Percentiles rank a stretch among this genome's conserved stretches.
Conservation (phyloP, 2,113 vertebrate species). For the Strix uralensis region DNA sequence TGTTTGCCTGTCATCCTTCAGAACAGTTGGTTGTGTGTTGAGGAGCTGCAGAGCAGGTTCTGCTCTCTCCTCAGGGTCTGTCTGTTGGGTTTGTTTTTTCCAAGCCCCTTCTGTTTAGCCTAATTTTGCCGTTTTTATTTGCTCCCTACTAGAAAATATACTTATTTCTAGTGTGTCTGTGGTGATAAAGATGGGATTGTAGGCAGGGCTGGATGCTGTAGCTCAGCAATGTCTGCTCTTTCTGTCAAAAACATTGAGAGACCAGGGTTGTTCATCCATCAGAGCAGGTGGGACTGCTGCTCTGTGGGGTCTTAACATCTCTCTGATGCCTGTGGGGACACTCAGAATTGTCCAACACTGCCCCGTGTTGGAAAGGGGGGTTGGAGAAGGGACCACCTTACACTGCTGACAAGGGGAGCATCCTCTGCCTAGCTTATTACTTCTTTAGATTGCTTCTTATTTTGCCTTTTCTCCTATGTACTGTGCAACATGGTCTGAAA, state of each 20-base stretch:
- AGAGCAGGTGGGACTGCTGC: not conserved
- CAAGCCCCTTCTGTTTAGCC: too few species aligned
- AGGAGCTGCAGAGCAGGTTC: not conserved
- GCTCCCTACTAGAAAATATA: not conserved
- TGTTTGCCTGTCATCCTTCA: not conserved
- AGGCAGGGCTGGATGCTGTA: not conserved
- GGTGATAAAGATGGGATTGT: not conserved
- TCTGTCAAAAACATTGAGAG: not conserved
- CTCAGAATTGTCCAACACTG: not conserved
- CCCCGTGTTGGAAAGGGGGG: rapidly evolving
- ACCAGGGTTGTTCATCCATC: not conserved
- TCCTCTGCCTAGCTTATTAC: not conserved
- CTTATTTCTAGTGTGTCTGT: not conserved
- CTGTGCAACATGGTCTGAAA: rapidly evolving
- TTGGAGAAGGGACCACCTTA: not conserved
- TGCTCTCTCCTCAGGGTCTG: not conserved
- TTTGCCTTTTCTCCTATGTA: not conserved
- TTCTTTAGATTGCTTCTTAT: not conserved
- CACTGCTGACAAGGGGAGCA: not conserved
- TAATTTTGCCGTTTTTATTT: not conserved
- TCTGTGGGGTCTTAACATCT: not conserved
- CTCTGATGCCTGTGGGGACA: not conserved
- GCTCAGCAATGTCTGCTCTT: not conserved
- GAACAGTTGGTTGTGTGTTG: too few species aligned
- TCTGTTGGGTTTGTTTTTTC: not conserved